Percentiles rank a stretch among this genome's conserved stretches.
These are phyloP conservation scores for Beroe forskalii DNA, from an alignment of 37 sponge, comb jelly and placozoan genomes.

Conservation along the genomic window DNA sequence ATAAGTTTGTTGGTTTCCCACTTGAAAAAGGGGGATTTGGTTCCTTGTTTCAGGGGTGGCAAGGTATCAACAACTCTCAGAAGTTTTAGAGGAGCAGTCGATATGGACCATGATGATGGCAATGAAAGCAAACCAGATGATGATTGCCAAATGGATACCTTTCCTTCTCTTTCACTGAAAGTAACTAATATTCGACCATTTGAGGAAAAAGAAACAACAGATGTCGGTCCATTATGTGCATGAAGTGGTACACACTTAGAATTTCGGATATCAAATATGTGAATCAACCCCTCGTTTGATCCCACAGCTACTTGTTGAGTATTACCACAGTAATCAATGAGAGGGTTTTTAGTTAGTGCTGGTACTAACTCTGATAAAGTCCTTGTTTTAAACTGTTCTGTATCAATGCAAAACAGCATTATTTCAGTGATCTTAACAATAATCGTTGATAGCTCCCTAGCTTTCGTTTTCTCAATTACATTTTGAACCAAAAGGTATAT, in stretches of 20 bases:
- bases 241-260: slow-evolving; percentile 36
- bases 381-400: slow-evolving; percentile 53
- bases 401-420: slow-evolving; percentile 58
- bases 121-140: slow-evolving; percentile 6
- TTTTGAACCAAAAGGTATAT: slow-evolving; percentile 51
- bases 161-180: slow-evolving; percentile 45
- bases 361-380: slow-evolving; percentile 40
- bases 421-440: slow-evolving; percentile 42
- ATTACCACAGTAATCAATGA: slow-evolving; percentile 45
- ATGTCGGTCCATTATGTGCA: slow-evolving; percentile 19
- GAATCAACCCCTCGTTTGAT: slow-evolving; percentile 29
- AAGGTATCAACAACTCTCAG: slow-evolving; percentile 3
- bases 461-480: slow-evolving; percentile 55
- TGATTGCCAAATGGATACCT: slow-evolving; percentile 44
- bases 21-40: not conserved
- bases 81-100: slow-evolving; percentile 34
- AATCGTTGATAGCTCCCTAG: not conserved
- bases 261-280: slow-evolving; percentile 18
- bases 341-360: slow-evolving; percentile 38
- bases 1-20: slow-evolving; percentile 45
- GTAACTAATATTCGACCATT: slow-evolving; percentile 38
- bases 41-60: not conserved
- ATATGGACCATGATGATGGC: slow-evolving; percentile 3
- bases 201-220: not conserved
- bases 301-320: slow-evolving; percentile 59